Evolutionary conservation across 2,888 invertebrate species (phyloP).

Genomic region (Clitarchus hookeri): DNA sequence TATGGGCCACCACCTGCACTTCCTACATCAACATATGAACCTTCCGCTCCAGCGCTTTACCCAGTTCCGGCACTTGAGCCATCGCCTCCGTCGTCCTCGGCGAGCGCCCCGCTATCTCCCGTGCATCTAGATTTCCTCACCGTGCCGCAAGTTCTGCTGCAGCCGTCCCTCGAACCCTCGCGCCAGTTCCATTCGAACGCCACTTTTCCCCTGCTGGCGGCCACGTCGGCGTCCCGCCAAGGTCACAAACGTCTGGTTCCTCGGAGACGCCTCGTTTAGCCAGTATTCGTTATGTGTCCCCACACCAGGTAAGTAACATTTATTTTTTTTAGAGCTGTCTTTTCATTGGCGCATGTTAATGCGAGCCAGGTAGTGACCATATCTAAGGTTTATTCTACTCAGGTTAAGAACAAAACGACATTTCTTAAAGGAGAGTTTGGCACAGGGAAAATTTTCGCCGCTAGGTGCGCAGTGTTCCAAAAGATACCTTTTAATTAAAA

Average conservation of each 20-base stretch:
- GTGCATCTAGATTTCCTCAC: not conserved
- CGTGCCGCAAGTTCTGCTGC: not conserved
- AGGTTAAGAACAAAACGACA: no score
- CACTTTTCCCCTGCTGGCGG: not conserved
- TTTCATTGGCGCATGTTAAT: no score
- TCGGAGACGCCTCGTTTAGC: not conserved
- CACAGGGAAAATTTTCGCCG: no score
- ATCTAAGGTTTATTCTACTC: no score
- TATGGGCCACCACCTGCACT: constrained; percentile 10
- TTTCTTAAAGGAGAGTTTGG: no score
- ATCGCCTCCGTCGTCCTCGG: not conserved
- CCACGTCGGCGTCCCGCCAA: not conserved
- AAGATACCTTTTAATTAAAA: no score
- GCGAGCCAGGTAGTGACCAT: not conserved
- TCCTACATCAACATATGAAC: not conserved
- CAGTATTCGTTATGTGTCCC: not conserved
- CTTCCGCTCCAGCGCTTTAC: not conserved
- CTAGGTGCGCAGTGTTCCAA: no score
- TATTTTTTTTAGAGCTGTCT: no score
- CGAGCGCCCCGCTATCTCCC: not conserved
- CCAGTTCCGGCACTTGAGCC: no score
- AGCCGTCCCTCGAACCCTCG: not conserved
- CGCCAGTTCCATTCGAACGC: not conserved
- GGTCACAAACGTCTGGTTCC: not conserved
- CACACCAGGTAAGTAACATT: no score